A percentile compares a stretch with the other conserved stretches of the same genome.
Evolutionary conservation across 2,797 vertebrate genomes (phyloP).

Genomic region (Diceros bicornis): DNA sequence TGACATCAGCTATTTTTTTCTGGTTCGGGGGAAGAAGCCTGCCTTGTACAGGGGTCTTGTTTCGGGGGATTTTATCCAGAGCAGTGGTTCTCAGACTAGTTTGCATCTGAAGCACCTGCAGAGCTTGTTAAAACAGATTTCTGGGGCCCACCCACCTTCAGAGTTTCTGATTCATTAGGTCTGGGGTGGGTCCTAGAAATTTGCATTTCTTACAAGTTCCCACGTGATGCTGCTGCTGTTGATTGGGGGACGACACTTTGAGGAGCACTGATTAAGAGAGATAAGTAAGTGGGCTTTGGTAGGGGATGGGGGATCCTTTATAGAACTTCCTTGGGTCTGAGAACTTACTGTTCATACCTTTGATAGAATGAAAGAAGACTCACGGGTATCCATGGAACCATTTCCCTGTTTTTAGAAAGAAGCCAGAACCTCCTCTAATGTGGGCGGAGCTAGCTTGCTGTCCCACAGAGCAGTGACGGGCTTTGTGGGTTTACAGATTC

Average conservation of each 20-base stretch:
- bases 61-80: background rate
- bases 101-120: background rate
- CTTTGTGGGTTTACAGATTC: background rate
- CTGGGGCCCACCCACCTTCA: background rate
- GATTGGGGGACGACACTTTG: background rate
- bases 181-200: slow-evolving; percentile 3
- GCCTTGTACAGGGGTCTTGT: slow-evolving; percentile 8
- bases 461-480: background rate
- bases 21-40: background rate
- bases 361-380: background rate
- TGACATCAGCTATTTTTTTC: background rate
- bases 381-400: background rate
- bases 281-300: background rate
- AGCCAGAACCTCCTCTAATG: background rate
- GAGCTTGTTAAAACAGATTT: slow-evolving; percentile 19
- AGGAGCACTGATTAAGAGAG: background rate
- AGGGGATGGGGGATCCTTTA: background rate
- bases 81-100: slow-evolving; percentile 19
- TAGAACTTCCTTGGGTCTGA: background rate
- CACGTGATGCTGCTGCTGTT: no score
- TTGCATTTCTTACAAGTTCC: background rate
- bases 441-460: background rate
- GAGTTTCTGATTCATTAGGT: slow-evolving; percentile 29
- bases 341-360: background rate
- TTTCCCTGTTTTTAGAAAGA: slow-evolving; percentile 62